Percentiles rank a stretch among this genome's conserved stretches.
Evolutionary conservation across 2,113 vertebrate genomes (phyloP).

Genomic region (Colaptes auratus): DNA sequence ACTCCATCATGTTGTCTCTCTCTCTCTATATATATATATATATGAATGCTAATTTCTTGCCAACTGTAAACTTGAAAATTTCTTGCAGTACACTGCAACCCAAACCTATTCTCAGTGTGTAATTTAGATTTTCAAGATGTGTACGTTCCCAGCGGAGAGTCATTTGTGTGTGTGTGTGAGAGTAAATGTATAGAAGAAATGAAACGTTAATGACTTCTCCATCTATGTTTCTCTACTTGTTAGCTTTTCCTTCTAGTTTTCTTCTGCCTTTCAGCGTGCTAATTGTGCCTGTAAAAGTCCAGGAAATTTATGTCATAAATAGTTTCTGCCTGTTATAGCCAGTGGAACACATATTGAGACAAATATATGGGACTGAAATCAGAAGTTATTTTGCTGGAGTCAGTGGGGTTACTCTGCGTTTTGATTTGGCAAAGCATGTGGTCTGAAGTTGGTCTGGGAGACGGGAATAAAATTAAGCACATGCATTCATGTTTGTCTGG

Average conservation of each 20-base stretch:
- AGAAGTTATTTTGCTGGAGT: conserved; percentile 54
- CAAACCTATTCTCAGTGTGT: conserved; percentile 52
- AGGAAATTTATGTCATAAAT: conserved; percentile 63
- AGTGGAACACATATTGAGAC: conserved; percentile 59
- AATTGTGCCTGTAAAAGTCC: conserved; percentile 55
- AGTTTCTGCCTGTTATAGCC: conserved; percentile 63
- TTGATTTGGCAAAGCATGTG: conserved; percentile 57
- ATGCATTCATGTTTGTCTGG: conserved; percentile 29
- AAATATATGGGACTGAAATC: conserved; percentile 52
- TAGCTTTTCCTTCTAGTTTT: conserved; percentile 55
- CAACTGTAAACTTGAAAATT: conserved; percentile 57
- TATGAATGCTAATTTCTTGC: conserved; percentile 67
- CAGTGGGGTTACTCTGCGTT: conserved; percentile 53
- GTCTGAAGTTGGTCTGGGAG: conserved; percentile 55
- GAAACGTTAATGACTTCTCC: conserved; percentile 63
- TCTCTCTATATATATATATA: neutral
- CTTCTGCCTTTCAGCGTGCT: conserved; percentile 50
- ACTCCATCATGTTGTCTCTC: conserved; percentile 56
- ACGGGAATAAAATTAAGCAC: conserved; percentile 39
- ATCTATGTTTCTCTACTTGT: conserved; percentile 48
- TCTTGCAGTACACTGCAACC: conserved; percentile 47
- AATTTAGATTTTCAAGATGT: conserved; percentile 51
- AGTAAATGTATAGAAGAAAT: conserved; percentile 51
- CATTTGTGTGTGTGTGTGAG: conserved; percentile 1
- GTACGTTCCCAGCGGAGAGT: conserved; percentile 44